Evolutionary conservation across 2,888 invertebrate species (phyloP).

Genomic region (Neoitamus cyanurus): DNA sequence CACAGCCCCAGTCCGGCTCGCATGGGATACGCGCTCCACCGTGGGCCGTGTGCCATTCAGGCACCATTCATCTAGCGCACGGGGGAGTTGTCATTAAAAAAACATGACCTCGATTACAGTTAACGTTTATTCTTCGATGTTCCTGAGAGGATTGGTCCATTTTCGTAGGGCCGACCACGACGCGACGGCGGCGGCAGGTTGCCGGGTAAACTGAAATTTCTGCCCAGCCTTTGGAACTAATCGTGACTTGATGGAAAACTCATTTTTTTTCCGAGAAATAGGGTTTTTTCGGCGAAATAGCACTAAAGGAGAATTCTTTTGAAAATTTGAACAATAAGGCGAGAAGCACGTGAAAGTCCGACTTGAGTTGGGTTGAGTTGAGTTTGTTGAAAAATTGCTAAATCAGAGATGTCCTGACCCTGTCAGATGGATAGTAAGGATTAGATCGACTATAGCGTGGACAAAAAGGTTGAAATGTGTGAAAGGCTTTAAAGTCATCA

Average conservation of each 20-base stretch:
- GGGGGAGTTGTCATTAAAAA: not conserved
- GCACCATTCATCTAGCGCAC: not conserved
- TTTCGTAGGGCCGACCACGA: not conserved
- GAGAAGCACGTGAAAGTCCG: not conserved
- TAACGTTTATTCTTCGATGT: not conserved
- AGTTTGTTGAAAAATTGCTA: not conserved
- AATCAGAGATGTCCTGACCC: not conserved
- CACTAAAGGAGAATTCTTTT: not conserved
- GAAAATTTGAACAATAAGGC: not conserved
- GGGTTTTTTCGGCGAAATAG: not conserved
- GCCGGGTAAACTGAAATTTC: not conserved
- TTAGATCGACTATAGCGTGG: not conserved
- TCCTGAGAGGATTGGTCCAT: conserved; percentile 1
- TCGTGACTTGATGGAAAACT: not conserved
- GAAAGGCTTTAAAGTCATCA: not conserved
- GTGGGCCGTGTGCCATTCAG: not conserved
- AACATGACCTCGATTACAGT: not conserved
- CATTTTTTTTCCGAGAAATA: not conserved
- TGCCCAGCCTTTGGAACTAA: not conserved
- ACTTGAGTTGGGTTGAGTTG: not conserved
- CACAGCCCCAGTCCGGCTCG: not conserved
- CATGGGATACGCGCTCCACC: not conserved
- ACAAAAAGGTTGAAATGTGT: no score
- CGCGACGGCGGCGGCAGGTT: not conserved
- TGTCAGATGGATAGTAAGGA: not conserved